A percentile compares a stretch with the other conserved stretches of the same genome.
phyloP scores from a whole-genome alignment of 2,888 invertebrate genomes.

The Eurois occulta region DNA sequence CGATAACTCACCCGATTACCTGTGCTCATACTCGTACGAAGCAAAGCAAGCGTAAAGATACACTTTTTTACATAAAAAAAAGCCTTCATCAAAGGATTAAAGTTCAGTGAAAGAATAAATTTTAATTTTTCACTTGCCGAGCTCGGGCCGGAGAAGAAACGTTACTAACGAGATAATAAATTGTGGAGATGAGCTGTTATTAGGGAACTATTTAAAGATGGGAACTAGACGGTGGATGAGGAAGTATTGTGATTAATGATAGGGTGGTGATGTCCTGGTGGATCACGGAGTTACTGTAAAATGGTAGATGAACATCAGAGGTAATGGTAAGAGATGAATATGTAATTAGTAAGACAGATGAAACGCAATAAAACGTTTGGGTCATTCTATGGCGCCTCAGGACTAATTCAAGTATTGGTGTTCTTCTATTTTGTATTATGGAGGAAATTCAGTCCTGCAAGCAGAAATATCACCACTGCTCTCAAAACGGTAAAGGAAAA shows the following conservation, averaged over 20 bases:
- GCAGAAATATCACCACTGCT: not conserved
- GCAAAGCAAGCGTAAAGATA: constrained; percentile 36
- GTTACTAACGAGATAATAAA: constrained; percentile 57
- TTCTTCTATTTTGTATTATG: not conserved
- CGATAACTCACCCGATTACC: constrained; percentile 41
- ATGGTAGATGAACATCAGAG: not conserved
- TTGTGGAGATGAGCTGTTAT: constrained; percentile 46
- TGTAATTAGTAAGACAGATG: not conserved
- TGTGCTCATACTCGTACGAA: constrained; percentile 22
- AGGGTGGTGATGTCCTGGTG: not conserved
- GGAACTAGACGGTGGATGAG: constrained; percentile 13
- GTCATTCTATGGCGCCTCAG: not conserved
- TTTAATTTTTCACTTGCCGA: constrained; percentile 59
- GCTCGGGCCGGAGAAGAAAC: constrained; percentile 50
- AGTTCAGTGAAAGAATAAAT: constrained; percentile 59
- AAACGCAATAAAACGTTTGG: not conserved
- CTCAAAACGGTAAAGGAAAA: not conserved
- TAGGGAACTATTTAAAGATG: constrained; percentile 46
- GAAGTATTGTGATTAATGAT: constrained; percentile 42
- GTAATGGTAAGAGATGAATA: not conserved
- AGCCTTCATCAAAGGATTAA: constrained; percentile 53
- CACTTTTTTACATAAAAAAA: constrained; percentile 21
- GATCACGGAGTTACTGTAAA: not conserved
- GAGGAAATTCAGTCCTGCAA: not conserved
- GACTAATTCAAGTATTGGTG: not conserved